These are phyloP conservation scores for Halictus quadricinctus DNA, from an alignment of 2,888 invertebrate genomes.

Conservation along the genomic window DNA sequence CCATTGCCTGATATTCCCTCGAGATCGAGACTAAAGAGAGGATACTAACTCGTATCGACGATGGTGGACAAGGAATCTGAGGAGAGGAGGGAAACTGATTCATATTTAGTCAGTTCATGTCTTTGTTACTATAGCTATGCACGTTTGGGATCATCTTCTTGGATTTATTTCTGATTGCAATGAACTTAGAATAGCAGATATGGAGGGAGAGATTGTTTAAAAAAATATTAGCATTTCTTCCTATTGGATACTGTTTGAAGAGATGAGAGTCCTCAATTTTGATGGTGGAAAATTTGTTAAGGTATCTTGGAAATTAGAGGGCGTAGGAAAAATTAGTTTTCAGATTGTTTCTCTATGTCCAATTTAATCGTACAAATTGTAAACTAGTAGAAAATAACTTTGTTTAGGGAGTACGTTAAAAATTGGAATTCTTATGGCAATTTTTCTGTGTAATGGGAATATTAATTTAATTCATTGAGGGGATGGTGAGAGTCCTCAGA, in stretches of 20 bases:
- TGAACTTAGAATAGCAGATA: not conserved
- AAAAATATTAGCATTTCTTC: not conserved
- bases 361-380: not conserved
- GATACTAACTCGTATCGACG: not conserved
- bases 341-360: not conserved
- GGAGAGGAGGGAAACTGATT: not conserved
- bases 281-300: not conserved
- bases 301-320: not conserved
- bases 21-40: slow-evolving; percentile 39
- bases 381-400: not conserved
- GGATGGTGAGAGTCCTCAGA: not conserved
- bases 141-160: not conserved
- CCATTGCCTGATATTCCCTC: slow-evolving; percentile 47
- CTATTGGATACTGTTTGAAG: not conserved
- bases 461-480: not conserved
- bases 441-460: too few relatives aligned
- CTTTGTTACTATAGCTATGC: not conserved
- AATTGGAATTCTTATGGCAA: too few relatives aligned
- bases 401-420: too few relatives aligned
- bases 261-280: not conserved
- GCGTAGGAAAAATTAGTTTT: not conserved
- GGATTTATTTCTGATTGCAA: not conserved
- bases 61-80: not conserved
- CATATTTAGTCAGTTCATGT: not conserved
- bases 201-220: not conserved